A percentile compares a stretch with the other conserved stretches of the same genome.
phyloP scores from a whole-genome alignment of 1,140 invertebrate species.

The Caenorhabditis latens region DNA sequence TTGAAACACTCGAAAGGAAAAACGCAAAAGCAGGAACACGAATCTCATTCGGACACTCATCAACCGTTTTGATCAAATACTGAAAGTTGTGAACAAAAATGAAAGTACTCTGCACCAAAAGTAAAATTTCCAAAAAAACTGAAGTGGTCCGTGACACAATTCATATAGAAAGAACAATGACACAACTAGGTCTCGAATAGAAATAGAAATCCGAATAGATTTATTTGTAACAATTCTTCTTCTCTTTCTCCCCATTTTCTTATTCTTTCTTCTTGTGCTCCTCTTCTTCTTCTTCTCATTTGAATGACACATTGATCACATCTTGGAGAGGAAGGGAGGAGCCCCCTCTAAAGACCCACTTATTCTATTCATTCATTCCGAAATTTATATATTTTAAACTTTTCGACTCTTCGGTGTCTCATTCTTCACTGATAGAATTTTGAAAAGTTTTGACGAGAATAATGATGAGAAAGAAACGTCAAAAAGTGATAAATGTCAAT shows the following conservation, averaged over 20 bases:
- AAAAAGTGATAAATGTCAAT: constrained; percentile 44
- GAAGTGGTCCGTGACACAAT: neutral
- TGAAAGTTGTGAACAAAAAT: no score
- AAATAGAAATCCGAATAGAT: constrained; percentile 52
- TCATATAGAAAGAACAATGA: constrained; percentile 44
- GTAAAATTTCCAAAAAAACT: neutral
- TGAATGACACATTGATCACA: constrained; percentile 56
- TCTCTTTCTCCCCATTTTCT: neutral
- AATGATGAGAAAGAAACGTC: neutral
- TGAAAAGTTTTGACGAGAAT: constrained; percentile 42
- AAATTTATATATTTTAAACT: constrained; percentile 56
- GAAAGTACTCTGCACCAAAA: neutral
- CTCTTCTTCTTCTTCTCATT: constrained; percentile 51
- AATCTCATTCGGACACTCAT: no score
- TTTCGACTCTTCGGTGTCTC: constrained; percentile 46
- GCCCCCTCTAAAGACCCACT: constrained; percentile 51
- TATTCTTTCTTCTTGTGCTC: constrained; percentile 1
- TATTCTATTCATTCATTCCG: constrained; percentile 54
- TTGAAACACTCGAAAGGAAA: no score
- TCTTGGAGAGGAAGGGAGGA: neutral
- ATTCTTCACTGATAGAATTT: neutral
- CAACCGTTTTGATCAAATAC: no score
- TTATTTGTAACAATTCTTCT: constrained; percentile 53
- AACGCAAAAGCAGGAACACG: no score
- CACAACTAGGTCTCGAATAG: constrained; percentile 49